Evolutionary conservation across 2,888 invertebrate genomes (phyloP).

Genomic region (Cyclophora punctaria): DNA sequence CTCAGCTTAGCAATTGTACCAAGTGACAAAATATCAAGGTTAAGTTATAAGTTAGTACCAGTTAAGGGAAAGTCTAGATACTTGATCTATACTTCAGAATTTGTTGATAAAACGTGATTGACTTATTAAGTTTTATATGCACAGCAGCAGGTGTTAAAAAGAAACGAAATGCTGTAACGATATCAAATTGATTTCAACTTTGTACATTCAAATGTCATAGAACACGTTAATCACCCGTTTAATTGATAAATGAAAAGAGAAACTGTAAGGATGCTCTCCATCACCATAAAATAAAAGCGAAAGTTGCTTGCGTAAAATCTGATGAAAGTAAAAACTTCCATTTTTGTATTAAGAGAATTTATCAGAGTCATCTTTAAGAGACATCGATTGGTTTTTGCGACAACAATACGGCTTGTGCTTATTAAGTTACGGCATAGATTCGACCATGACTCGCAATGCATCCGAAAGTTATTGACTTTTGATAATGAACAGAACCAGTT

Average conservation of each 20-base stretch:
- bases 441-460: slow-evolving; percentile 70
- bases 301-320: slow-evolving; percentile 32
- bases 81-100: too few species aligned
- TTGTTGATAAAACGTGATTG: too few species aligned
- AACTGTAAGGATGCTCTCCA: slow-evolving; percentile 19
- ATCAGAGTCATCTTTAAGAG: slow-evolving; percentile 25
- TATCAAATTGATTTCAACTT: too few species aligned
- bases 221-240: background rate
- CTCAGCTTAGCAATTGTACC: too few species aligned
- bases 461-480: slow-evolving; percentile 75
- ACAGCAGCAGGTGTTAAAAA: too few species aligned
- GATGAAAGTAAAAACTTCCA: slow-evolving; percentile 34
- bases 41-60: too few species aligned
- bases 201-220: background rate
- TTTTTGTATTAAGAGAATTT: slow-evolving; percentile 27
- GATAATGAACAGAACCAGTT: slow-evolving; percentile 72
- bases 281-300: slow-evolving; percentile 29
- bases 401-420: slow-evolving; percentile 21
- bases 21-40: too few species aligned
- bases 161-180: too few species aligned
- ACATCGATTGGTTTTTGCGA: slow-evolving; percentile 19
- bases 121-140: too few species aligned
- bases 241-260: slow-evolving; percentile 15
- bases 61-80: too few species aligned
- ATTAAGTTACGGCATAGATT: slow-evolving; percentile 50